Base-by-base conservation (phyloP, 2,797 vertebrate species). In the Hyperoplus immaculatus region DNA sequence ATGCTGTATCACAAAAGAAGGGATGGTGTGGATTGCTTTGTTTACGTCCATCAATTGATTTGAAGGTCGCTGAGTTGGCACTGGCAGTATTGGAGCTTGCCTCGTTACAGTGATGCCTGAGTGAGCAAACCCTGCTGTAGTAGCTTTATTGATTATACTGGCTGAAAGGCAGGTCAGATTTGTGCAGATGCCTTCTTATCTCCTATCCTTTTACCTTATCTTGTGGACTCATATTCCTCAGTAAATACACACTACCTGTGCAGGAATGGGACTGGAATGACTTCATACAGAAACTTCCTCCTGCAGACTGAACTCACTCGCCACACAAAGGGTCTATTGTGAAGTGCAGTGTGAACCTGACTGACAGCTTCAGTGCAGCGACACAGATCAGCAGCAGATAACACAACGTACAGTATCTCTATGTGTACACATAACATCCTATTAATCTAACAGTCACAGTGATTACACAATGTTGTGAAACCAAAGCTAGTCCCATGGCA, bases 101-200 rank as follows among this genome's bases (percentile, higher is more conserved):
- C 38, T 77, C 21, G 15, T 76, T 75, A 43, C 16, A 49, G 64
- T 75, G 43, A 66, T 56, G 66, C 21, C 29, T 55, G 15, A 68
- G 47, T 1, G 55, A 77, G 67, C 47, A 7, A 29, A 54, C 57
- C 46, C 39, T 18, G 58, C 51, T 78, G 69, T 46, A 60, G 53
- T 72, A 75, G 57, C 12, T 64, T 49, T 75, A 85, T 82, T 72
- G 77, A 88, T 85, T 62, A 3, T 18, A 43, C 36, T 58, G 57
- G 15, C 14, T 69, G 5, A 11, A 41, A 54, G 69, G 45, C 42
- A 46, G 8, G 53, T 60, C 47, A 29, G 29, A 2, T 72, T 58
- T 29, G 59, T 67, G 39, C 73, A 84, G 39, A 72, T 72, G 78
- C 39, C 38, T 67, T 47, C 9, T 41, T 1, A 7, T 54, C 45